Conservation (phyloP, 92 coral and sea anemone genomes). For the Actinostola sp. region DNA sequence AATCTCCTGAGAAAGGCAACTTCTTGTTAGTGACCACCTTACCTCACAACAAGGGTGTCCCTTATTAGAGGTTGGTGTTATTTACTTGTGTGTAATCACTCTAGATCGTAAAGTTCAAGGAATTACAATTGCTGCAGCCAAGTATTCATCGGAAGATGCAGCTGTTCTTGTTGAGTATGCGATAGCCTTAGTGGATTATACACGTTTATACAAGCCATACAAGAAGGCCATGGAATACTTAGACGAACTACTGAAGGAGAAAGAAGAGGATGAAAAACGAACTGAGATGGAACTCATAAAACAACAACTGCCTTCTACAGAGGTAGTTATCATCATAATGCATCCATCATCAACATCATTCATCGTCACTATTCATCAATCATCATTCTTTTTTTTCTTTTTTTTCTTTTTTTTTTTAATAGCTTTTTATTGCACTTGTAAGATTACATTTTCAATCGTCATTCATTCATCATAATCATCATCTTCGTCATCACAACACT, state of each 20-base stretch:
- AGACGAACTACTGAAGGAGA: slow-evolving; percentile 68
- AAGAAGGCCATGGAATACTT: slow-evolving; percentile 72
- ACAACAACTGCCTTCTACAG: slow-evolving; percentile 40
- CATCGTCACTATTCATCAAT: neutral
- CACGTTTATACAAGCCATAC: slow-evolving; percentile 82
- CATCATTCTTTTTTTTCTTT: no score
- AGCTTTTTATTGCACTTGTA: no score
- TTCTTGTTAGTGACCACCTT: no score
- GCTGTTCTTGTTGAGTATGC: slow-evolving; percentile 93
- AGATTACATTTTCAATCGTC: no score
- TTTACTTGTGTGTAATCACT: neutral
- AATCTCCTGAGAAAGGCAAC: no score
- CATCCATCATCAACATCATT: neutral
- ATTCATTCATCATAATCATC: no score
- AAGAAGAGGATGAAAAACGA: slow-evolving; percentile 76
- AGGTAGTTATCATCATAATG: no score
- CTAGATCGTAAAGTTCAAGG: slow-evolving; percentile 72
- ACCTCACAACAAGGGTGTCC: no score
- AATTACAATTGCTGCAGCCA: slow-evolving; percentile 90
- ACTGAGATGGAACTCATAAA: slow-evolving; percentile 45
- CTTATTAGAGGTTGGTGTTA: neutral
- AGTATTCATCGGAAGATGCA: slow-evolving; percentile 96
- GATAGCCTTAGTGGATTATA: slow-evolving; percentile 82
- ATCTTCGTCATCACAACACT: neutral
- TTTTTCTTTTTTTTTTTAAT: no score